These are phyloP conservation scores for Epinotia bilunana DNA, from an alignment of 2,888 invertebrate genomes.

Conservation along the genomic window DNA sequence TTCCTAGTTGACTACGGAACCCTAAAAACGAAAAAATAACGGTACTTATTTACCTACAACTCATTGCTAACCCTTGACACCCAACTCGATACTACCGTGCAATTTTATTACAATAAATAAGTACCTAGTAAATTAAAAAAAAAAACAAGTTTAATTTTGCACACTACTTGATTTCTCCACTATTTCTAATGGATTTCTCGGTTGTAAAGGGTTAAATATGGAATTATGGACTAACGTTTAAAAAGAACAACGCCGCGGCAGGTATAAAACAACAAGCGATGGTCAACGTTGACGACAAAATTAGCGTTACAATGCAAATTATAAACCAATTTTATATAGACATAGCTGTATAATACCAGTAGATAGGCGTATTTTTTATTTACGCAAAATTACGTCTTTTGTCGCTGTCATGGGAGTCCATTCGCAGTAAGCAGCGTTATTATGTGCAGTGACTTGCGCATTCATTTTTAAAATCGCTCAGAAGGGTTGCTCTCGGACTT, in stretches of 20 bases:
- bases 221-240: background rate
- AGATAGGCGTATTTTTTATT: constrained; percentile 34
- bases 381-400: constrained; percentile 58
- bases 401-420: constrained; percentile 60
- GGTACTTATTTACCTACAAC: too few relatives aligned
- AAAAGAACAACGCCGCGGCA: background rate
- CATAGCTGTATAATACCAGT: constrained; percentile 2
- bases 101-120: too few relatives aligned
- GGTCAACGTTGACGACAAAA: background rate
- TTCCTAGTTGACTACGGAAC: too few relatives aligned
- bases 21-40: too few relatives aligned
- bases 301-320: constrained; percentile 8
- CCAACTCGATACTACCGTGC: too few relatives aligned
- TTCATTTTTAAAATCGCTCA: constrained; percentile 37
- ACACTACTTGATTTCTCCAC: too few relatives aligned
- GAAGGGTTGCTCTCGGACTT: constrained; percentile 42
- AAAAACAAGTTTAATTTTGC: too few relatives aligned
- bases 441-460: constrained; percentile 56
- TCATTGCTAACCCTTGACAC: too few relatives aligned
- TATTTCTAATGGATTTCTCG: too few relatives aligned
- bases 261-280: background rate
- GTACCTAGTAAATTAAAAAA: too few relatives aligned
- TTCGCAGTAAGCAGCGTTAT: constrained; percentile 58
- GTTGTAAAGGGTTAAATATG: too few relatives aligned
- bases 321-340: constrained; percentile 1